Base-by-base conservation (phyloP, 2,113 vertebrate species). In the Thymallus thymallus region DNA sequence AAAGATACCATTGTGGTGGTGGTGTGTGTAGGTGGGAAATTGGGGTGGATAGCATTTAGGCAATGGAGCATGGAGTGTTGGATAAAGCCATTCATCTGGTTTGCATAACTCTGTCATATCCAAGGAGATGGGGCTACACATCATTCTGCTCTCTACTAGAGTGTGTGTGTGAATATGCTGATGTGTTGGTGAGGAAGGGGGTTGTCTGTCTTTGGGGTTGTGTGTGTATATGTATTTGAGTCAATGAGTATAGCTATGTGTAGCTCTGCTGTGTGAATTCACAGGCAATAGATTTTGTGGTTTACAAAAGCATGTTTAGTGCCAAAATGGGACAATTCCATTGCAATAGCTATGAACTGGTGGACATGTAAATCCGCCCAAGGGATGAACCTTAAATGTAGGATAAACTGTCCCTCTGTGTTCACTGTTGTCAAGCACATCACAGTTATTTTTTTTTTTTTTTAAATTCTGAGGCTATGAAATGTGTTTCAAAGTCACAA, bases 51-150 rank as follows among this genome's bases (percentile, higher is more conserved):
- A 32, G 24, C 60, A 71, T 68, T 65, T 64, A 64, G 65, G 22
- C 74, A 62, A 41, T 41, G 35, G 35, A 9, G 2, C 35, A 41
- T 41, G 61, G 46, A 64, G 77, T 69, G 69, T 71, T 67, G 55
- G 72, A 79, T 71, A 22, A 75, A 75, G 62, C 66, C 80, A 85
- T 82, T 80, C 75, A 85, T 85, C 77, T 80, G 35, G 48, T 51
- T 75, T 68, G 71, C 80, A 80, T 85, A 82, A 78, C 81, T 82
- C 80, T 84, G 82, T 85, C 80, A 80, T 48, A 73, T 74, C 80
- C 83, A 76, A 77, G 83, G 83, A 85, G 77, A 77, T 75, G 60
- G 35, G 9, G 70, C 80, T 76, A 82, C 80, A 75, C 68, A 80
- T 78, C 75, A 82, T 80, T 70, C 75, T 68, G 30, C 71, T 79